Conservation (phyloP, 2,888 invertebrate genomes). For the Automeris io region DNA sequence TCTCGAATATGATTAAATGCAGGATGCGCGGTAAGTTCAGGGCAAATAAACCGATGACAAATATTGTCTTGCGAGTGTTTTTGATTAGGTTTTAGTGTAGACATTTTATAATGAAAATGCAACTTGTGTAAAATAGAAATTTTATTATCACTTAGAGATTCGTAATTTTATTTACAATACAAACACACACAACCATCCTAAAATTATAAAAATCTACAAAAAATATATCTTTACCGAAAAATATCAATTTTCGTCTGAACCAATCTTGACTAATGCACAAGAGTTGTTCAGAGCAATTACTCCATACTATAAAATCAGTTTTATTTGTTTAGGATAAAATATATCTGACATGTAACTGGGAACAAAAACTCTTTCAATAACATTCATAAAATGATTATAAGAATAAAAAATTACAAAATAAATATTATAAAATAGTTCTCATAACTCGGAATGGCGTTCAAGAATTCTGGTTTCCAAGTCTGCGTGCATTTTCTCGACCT, state of each 20-base stretch:
- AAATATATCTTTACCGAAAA: too few species aligned
- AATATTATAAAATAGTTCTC: slow-evolving; percentile 28
- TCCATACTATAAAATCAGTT: too few species aligned
- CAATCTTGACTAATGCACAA: too few species aligned
- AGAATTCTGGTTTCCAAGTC: slow-evolving; percentile 87
- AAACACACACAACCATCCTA: background rate
- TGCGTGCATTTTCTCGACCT: slow-evolving; percentile 90
- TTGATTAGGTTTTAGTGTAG: slow-evolving; percentile 37
- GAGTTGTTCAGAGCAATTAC: too few species aligned
- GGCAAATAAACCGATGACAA: slow-evolving; percentile 72
- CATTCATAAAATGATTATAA: too few species aligned
- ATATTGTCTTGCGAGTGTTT: slow-evolving; percentile 53
- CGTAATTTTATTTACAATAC: background rate
- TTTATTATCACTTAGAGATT: background rate
- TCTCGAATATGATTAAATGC: slow-evolving; percentile 70
- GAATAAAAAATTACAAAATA: slow-evolving; percentile 12
- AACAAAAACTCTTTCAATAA: too few species aligned
- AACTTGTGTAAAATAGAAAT: slow-evolving; percentile 4
- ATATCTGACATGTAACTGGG: too few species aligned
- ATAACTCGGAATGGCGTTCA: slow-evolving; percentile 86
- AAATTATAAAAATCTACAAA: too few species aligned
- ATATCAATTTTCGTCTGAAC: too few species aligned
- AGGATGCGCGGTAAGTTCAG: slow-evolving; percentile 69
- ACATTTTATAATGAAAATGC: background rate
- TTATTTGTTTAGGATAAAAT: too few species aligned